Conservation (phyloP, 1,140 invertebrate genomes). For the Calosoma granatense region DNA sequence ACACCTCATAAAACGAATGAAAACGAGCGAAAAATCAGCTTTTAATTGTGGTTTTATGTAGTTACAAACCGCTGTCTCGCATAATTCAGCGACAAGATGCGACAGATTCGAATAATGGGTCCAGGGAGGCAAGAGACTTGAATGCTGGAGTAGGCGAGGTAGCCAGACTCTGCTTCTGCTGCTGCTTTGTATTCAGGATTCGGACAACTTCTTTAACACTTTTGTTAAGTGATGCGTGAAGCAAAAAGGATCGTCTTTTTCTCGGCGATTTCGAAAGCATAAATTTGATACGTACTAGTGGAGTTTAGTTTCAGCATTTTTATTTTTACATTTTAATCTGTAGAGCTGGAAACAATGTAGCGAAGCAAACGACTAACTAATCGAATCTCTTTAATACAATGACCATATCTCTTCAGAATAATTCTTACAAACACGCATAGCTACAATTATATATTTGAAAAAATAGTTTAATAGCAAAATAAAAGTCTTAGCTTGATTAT, state of each 20-base stretch:
- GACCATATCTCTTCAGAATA: no score
- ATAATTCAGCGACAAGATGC: not conserved
- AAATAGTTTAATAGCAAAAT: no score
- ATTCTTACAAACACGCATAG: no score
- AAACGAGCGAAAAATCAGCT: not conserved
- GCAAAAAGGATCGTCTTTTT: not conserved
- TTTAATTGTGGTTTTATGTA: not conserved
- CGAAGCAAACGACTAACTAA: no score
- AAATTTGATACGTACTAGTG: not conserved
- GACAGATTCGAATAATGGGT: not conserved
- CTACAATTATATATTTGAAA: no score
- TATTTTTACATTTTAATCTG: not conserved
- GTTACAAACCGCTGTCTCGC: not conserved
- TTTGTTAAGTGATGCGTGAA: not conserved
- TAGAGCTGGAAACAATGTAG: no score
- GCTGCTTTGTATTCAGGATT: not conserved
- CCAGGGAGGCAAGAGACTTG: not conserved
- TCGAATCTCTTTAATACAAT: no score
- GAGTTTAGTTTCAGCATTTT: not conserved
- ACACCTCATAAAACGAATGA: not conserved
- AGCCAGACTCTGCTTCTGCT: not conserved
- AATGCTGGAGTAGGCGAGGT: not conserved
- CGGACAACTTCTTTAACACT: constrained; percentile 1
- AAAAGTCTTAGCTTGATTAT: no score
- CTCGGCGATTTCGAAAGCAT: not conserved